These are phyloP conservation scores for Equus quagga DNA, from an alignment of 2,113 vertebrate genomes.

Conservation along the genomic window DNA sequence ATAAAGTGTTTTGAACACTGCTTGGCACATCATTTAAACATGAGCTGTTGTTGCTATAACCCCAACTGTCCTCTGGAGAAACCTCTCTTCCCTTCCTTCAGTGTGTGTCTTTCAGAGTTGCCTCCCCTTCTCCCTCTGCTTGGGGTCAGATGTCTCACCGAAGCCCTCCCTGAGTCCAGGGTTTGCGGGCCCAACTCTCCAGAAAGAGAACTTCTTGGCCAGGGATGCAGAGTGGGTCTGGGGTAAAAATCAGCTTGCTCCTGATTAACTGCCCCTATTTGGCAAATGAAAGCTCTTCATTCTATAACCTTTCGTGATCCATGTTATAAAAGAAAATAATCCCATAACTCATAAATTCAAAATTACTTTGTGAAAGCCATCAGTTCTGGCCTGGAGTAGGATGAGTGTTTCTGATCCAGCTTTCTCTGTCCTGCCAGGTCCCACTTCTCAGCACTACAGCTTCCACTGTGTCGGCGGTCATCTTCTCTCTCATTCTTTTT, in stretches of 20 bases:
- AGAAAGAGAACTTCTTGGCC: conserved; percentile 15
- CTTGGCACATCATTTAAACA: background rate
- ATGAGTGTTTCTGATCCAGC: background rate
- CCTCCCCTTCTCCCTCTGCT: background rate
- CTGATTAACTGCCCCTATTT: background rate
- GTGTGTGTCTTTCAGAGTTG: background rate
- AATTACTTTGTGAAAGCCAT: background rate
- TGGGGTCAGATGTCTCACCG: background rate
- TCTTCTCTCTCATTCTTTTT: background rate
- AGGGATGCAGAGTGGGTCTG: background rate
- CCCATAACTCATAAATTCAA: background rate
- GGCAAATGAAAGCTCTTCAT: background rate
- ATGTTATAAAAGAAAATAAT: conserved; percentile 19
- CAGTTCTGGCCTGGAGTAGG: background rate
- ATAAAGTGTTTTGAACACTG: background rate
- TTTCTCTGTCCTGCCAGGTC: background rate
- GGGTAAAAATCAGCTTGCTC: background rate
- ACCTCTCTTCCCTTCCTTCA: background rate
- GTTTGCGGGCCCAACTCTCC: background rate
- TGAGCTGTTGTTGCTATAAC: background rate
- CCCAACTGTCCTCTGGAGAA: background rate
- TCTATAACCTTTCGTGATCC: background rate
- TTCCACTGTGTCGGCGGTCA: background rate
- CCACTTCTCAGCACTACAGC: background rate
- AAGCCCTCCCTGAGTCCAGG: background rate